These are phyloP conservation scores for Phodopus roborovskii DNA, from an alignment of 2,113 vertebrate genomes.

Conservation along the genomic window DNA sequence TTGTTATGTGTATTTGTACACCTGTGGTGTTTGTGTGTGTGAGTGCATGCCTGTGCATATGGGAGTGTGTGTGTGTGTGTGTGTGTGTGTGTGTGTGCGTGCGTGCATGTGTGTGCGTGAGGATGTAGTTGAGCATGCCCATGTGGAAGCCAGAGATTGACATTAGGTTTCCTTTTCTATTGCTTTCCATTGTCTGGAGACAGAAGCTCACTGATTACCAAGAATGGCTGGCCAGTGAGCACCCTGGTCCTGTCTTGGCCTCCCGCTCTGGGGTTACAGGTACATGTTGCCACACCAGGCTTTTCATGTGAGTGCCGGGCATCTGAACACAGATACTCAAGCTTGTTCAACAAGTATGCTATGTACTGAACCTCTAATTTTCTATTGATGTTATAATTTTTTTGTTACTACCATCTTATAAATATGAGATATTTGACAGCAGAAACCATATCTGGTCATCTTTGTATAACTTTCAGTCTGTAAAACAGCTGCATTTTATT, in stretches of 20 bases:
- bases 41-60: neutral
- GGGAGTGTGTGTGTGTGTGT: neutral
- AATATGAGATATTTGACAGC: neutral
- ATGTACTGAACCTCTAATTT: neutral
- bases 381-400: neutral
- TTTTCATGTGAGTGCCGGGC: neutral
- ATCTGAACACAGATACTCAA: neutral
- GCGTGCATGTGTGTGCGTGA: neutral
- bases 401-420: slow-evolving; percentile 12
- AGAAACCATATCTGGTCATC: neutral
- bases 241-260: neutral
- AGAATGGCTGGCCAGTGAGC: neutral
- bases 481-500: neutral
- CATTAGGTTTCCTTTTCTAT: neutral
- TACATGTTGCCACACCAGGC: no score
- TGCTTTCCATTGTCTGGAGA: neutral
- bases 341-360: neutral
- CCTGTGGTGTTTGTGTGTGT: neutral
- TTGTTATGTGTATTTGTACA: neutral
- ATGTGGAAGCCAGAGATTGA: neutral
- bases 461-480: neutral
- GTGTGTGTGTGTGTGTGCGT: neutral
- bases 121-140: neutral
- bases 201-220: neutral
- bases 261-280: neutral